phyloP scores from a whole-genome alignment of 2,888 invertebrate species.

The Dicycla oo region DNA sequence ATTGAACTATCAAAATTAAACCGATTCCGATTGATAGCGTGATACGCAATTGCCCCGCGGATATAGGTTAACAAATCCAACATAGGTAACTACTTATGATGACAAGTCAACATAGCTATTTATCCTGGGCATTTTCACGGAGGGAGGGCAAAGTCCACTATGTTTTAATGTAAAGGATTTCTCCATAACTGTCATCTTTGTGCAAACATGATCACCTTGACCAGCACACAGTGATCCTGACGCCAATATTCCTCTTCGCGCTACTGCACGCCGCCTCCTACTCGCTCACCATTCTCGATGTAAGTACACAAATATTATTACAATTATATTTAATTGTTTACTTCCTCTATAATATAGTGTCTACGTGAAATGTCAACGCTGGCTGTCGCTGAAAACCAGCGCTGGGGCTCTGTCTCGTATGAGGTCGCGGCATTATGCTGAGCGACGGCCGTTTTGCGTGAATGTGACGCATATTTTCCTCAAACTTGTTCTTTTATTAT shows the following conservation, averaged over 20 bases:
- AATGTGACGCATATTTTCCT: too few species aligned
- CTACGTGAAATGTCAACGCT: slow-evolving; percentile 11
- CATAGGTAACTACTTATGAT: too few species aligned
- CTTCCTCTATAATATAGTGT: slow-evolving; percentile 31
- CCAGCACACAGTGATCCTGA: slow-evolving; percentile 93
- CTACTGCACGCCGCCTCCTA: slow-evolving; percentile 98
- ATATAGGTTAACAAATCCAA: too few species aligned
- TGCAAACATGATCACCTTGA: slow-evolving; percentile 25
- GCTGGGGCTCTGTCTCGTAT: too few species aligned
- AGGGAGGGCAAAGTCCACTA: background rate
- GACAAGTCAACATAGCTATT: background rate
- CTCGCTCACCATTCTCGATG: slow-evolving; percentile 96
- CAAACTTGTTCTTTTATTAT: too few species aligned
- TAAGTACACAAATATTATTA: slow-evolving; percentile 90
- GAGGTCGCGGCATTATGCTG: too few species aligned
- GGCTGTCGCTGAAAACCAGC: too few species aligned
- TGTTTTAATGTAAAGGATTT: background rate
- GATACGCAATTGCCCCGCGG: too few species aligned
- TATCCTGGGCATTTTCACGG: background rate
- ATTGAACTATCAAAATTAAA: too few species aligned
- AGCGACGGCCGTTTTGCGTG: too few species aligned
- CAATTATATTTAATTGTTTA: slow-evolving; percentile 25
- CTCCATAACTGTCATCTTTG: background rate
- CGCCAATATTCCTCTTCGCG: slow-evolving; percentile 98
- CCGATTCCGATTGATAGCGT: too few species aligned